phyloP scores from a whole-genome alignment of 2,797 vertebrate species.

The Arrhamphus sclerolepis region DNA sequence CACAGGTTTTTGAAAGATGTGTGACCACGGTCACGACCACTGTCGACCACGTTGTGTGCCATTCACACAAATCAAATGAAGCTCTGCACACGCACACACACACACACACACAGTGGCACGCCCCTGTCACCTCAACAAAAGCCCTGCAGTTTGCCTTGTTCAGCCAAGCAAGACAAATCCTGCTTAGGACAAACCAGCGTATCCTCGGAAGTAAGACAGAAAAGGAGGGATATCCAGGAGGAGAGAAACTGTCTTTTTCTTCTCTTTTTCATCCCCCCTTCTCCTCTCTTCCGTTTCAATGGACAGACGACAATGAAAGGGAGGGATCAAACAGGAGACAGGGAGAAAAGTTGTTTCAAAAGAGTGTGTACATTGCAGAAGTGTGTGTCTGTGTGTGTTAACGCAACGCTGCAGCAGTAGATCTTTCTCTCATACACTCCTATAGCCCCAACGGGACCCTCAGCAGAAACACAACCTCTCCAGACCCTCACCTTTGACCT shows the following conservation, averaged over 20 bases:
- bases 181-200: slow-evolving; percentile 69
- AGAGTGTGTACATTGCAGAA: slow-evolving; percentile 32
- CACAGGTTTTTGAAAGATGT: too few species aligned
- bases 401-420: slow-evolving; percentile 53
- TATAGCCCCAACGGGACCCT: slow-evolving; percentile 73
- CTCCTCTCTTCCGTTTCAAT: slow-evolving; percentile 70
- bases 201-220: slow-evolving; percentile 45
- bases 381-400: slow-evolving; percentile 29
- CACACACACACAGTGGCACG: slow-evolving; percentile 43
- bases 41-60: slow-evolving; percentile 31
- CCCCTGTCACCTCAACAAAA: slow-evolving; percentile 80
- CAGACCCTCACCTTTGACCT: slow-evolving; percentile 81
- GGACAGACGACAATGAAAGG: slow-evolving; percentile 63
- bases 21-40: slow-evolving; percentile 2
- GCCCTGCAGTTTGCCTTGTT: slow-evolving; percentile 68
- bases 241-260: slow-evolving; percentile 47
- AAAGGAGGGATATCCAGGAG: slow-evolving; percentile 34
- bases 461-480: slow-evolving; percentile 75
- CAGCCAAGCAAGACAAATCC: slow-evolving; percentile 80
- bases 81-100: slow-evolving; percentile 42
- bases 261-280: slow-evolving; percentile 56
- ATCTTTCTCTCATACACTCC: slow-evolving; percentile 59
- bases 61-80: slow-evolving; percentile 55
- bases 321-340: slow-evolving; percentile 60
- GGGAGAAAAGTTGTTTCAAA: slow-evolving; percentile 56